Base-by-base conservation (phyloP, 2,113 vertebrate species). In the Caranx ignobilis region DNA sequence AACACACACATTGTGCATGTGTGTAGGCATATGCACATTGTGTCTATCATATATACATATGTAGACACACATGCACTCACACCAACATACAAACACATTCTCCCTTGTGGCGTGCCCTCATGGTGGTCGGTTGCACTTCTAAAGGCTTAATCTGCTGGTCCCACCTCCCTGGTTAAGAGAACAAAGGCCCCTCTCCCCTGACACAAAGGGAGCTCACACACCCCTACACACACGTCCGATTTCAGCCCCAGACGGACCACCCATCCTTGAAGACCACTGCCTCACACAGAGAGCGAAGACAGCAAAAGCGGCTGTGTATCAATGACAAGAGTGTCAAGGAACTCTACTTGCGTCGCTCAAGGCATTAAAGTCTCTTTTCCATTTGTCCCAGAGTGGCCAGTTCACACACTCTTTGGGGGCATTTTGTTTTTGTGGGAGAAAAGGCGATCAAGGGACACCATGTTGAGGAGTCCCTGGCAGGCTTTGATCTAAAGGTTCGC, bases 101-200 rank as follows among this genome's bases (percentile, higher is more conserved):
- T 90, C 91, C 81, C 89, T 86, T 68, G 89, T 86, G 85, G 88
- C 66, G 77, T 85, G 85, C 91, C 91, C 92, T 91, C 92, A 89
- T 87, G 92, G 92, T 92, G 93, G 93, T 94, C 92, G 88, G 85
- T 89, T 83, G 90, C 91, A 92, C 92, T 93, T 93, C 89, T 93
- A 93, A 93, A 94, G 91, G 91, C 91, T 94, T 93, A 94, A 94
- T 93, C 93, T 93, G 93, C 90, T 19, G 82, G 92, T 82, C 91
- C 92, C 92, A 85, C 93, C 93, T 92, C 93, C 85, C 92, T 94
- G 92, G 90, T 94, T 94, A 94, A 86, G 93, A 82, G 93, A 92
- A 94, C 93, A 94, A 93, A 93, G 90, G 68, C 71, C 80, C 87
- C 87, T 89, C 89, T 93, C 91, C 91, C 86, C 71, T 73, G 84